Evolutionary conservation across 2,888 invertebrate species (phyloP).

Genomic region (Drosophila greeni): DNA sequence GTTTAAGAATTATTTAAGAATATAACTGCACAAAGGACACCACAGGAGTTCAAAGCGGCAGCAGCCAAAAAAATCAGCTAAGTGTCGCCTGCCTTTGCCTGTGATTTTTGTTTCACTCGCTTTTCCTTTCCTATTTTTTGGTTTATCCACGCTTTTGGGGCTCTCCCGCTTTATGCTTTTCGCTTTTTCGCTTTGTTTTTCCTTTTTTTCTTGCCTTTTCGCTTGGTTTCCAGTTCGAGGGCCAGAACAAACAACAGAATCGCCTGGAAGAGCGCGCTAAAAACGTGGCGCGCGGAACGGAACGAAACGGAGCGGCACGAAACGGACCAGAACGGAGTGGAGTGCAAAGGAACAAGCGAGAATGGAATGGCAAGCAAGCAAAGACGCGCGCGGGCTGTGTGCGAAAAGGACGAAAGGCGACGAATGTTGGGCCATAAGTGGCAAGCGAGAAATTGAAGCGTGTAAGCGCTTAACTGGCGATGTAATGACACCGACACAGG

Average conservation of each 20-base stretch:
- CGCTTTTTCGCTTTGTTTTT: background rate
- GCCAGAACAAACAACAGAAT: slow-evolving; percentile 35
- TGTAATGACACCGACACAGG: slow-evolving; percentile 51
- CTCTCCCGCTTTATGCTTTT: slow-evolving; percentile 8
- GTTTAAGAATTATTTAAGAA: background rate
- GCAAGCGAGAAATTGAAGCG: slow-evolving; percentile 68
- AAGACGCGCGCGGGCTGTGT: slow-evolving; percentile 3
- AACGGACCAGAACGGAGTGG: slow-evolving; percentile 8
- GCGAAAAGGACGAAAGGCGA: slow-evolving; percentile 42
- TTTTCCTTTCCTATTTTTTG: background rate
- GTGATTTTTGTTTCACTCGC: slow-evolving; percentile 11
- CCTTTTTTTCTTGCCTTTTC: slow-evolving; percentile 4
- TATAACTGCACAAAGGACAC: background rate
- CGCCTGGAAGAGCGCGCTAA: slow-evolving; percentile 47
- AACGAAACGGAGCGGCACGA: slow-evolving; percentile 9
- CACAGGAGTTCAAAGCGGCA: background rate
- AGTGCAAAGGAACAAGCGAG: slow-evolving; percentile 13
- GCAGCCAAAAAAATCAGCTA: slow-evolving; percentile 2
- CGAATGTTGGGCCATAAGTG: slow-evolving; percentile 56
- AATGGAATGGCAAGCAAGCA: slow-evolving; percentile 11
- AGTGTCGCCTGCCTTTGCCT: slow-evolving; percentile 9
- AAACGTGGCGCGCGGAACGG: slow-evolving; percentile 27
- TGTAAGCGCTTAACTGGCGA: slow-evolving; percentile 70
- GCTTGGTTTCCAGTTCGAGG: slow-evolving; percentile 36
- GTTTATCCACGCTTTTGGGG: slow-evolving; percentile 15